Evolutionary conservation across 1,140 invertebrate genomes (phyloP).

Genomic region (Diplogasteroides magnus): DNA sequence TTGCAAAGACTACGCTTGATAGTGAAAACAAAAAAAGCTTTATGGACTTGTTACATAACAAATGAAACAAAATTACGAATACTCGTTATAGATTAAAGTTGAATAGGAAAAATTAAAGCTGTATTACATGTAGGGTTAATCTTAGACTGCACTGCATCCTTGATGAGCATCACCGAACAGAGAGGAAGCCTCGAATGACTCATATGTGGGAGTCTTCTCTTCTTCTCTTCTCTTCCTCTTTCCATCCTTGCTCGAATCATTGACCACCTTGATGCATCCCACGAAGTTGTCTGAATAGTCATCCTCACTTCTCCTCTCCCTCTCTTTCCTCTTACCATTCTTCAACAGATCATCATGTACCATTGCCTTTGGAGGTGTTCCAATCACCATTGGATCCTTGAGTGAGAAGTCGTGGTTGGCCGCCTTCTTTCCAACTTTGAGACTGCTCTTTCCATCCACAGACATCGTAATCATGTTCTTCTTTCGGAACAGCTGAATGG

Average conservation of each 20-base stretch:
- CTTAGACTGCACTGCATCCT: too few relatives aligned
- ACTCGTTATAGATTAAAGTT: background rate
- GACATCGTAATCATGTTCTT: conserved; percentile 75
- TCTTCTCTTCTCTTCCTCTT: background rate
- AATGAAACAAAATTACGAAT: background rate
- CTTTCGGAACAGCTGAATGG: conserved; percentile 70
- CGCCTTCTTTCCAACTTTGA: conserved; percentile 65
- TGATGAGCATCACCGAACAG: background rate
- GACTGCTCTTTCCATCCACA: conserved; percentile 70
- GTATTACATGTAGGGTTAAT: background rate
- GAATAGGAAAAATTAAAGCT: too few relatives aligned
- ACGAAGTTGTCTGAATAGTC: background rate
- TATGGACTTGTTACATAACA: background rate
- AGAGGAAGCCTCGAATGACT: background rate
- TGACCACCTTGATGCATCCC: background rate
- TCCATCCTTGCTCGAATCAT: background rate
- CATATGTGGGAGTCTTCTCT: background rate
- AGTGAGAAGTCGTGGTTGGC: conserved; percentile 74
- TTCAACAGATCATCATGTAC: conserved; percentile 37
- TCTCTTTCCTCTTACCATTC: background rate
- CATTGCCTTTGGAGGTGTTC: conserved; percentile 68
- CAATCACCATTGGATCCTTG: conserved; percentile 77
- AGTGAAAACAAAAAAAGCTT: too few relatives aligned
- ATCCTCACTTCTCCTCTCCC: background rate
- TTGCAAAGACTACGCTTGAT: background rate